Evolutionary conservation across 1,140 invertebrate genomes (phyloP), one percentile per base, ranked within the genome.

Genomic region (Pseudomyrmex dendroicus): DNA sequence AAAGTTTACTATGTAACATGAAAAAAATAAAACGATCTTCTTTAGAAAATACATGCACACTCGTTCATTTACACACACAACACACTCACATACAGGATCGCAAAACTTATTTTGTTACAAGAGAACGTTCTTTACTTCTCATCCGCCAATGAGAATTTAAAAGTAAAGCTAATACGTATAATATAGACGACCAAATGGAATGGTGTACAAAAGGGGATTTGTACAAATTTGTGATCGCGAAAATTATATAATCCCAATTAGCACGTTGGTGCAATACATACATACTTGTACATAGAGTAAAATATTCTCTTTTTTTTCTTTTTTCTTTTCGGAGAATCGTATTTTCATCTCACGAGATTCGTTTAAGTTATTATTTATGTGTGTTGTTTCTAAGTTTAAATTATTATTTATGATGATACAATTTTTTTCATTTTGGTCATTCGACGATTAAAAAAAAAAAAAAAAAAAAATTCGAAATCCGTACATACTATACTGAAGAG

Each of bases 41-140:
- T 67, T 0, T 63, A 64, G 68, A 78, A 84, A 70, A 50, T 68
- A 78, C 35, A 66, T 66, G 15, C 20, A 64, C n/a, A 67, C 8
- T 2, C 4, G 20, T 15, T 68, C 9, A 25, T 25, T 56, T 1
- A 77, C 2, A 35, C 1, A 46, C 15, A 9, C 5, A 17, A 50
- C 20, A n/a, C 1, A 17, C 54, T 12, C 3, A 22, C 10, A 8
- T 67, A 87, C 78, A 73, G 48, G 54, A 78, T 78, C 17, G 86
- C 84, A 86, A 89, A 88, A 84, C 74, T 89, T 89, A 89, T 89
- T 89, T 89, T 89, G 78, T 66, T 89, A 89, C 84, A 73, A 76
- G 80, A 84, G 54, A 80, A 63, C 84, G 68, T 89, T 35, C 35
- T 35, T 35, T 35, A 35, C 35, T 35, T 35, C 73, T 88, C 86